These are phyloP conservation scores for Temnothorax curvispinosus DNA, from an alignment of 1,140 invertebrate species.

Conservation along the genomic window DNA sequence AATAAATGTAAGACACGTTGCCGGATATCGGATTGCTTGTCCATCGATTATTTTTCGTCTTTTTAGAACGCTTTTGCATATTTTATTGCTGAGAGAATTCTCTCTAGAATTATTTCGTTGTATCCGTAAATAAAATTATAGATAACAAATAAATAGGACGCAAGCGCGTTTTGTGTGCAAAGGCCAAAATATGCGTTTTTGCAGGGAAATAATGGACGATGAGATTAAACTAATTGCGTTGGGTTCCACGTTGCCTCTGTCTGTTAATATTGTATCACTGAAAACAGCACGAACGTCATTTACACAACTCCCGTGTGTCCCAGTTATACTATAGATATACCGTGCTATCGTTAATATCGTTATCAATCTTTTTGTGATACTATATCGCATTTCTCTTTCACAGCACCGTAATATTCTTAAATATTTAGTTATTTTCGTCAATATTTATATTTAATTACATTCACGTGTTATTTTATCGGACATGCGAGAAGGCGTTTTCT, in stretches of 20 bases:
- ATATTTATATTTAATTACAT: constrained; percentile 1
- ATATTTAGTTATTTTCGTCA: background rate
- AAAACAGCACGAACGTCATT: constrained; percentile 10
- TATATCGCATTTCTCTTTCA: background rate
- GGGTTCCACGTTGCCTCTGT: background rate
- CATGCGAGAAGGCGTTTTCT: background rate
- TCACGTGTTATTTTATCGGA: background rate
- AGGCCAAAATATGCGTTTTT: constrained; percentile 8
- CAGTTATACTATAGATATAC: background rate
- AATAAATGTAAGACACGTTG: constrained; percentile 17
- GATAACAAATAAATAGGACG: background rate
- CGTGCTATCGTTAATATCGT: background rate
- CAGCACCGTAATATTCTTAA: background rate
- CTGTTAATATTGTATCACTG: constrained; percentile 9
- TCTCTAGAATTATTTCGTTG: background rate
- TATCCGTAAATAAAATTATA: background rate
- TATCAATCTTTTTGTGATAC: background rate
- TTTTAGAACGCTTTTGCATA: background rate
- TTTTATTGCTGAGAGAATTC: too few relatives aligned
- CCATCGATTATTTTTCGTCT: background rate
- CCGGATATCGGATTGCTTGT: background rate
- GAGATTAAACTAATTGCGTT: constrained; percentile 2
- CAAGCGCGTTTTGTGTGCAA: background rate
- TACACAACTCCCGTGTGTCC: background rate
- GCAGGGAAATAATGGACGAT: background rate